A percentile compares a stretch with the other conserved stretches of the same genome.
These are phyloP conservation scores for Prorops nasuta DNA, from an alignment of 1,140 invertebrate genomes.

Conservation along the genomic window DNA sequence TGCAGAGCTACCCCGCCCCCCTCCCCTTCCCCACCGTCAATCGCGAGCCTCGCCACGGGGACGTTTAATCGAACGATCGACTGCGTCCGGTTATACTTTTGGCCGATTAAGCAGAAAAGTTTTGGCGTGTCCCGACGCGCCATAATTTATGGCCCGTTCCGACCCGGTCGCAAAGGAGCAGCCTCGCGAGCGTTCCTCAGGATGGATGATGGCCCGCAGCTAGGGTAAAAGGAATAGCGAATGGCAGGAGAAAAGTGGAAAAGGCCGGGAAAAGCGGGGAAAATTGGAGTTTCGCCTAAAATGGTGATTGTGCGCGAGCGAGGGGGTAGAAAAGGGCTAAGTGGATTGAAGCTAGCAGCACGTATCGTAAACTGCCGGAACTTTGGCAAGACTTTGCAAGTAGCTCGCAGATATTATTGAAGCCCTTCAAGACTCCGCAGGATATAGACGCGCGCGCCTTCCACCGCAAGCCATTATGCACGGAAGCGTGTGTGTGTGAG, in stretches of 20 bases:
- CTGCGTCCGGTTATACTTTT: slow-evolving; percentile 4
- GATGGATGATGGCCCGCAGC: neutral
- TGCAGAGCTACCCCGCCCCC: too few relatives aligned
- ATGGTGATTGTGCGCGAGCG: too few relatives aligned
- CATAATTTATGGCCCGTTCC: slow-evolving; percentile 32
- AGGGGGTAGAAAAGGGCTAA: slow-evolving; percentile 13
- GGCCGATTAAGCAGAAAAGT: slow-evolving; percentile 19
- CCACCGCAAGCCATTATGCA: too few relatives aligned
- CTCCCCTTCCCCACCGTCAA: too few relatives aligned
- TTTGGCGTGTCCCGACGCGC: slow-evolving; percentile 7
- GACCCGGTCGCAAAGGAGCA: neutral
- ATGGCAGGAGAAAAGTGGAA: slow-evolving; percentile 10
- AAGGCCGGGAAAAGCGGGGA: neutral
- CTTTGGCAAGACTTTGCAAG: slow-evolving; percentile 33
- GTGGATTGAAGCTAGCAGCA: slow-evolving; percentile 29
- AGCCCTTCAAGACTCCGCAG: slow-evolving; percentile 35
- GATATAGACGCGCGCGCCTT: slow-evolving; percentile 27
- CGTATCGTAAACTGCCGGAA: slow-evolving; percentile 35
- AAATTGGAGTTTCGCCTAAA: too few relatives aligned
- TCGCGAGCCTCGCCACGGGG: too few relatives aligned
- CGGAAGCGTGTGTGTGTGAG: too few relatives aligned
- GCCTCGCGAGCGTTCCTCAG: neutral
- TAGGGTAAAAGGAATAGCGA: too few relatives aligned
- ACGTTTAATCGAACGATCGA: slow-evolving; percentile 26
- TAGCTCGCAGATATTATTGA: slow-evolving; percentile 36